phyloP scores from a whole-genome alignment of 1,140 invertebrate genomes.

The Nasonia giraulti region DNA sequence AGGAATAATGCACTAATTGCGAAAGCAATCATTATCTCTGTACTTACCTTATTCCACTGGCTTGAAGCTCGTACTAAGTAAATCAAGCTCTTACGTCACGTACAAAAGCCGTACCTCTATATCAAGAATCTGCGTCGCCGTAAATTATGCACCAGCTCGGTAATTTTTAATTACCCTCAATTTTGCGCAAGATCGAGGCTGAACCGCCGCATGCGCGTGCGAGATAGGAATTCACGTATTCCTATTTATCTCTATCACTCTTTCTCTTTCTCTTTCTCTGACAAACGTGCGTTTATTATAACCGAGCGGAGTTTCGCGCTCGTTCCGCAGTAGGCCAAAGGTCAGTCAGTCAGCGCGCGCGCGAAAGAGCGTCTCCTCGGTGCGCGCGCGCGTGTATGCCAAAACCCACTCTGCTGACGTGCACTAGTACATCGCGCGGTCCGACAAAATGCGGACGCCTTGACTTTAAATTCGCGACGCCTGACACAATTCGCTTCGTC shows the following conservation, averaged over 20 bases:
- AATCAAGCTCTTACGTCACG: not conserved
- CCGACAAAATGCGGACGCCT: constrained; percentile 2
- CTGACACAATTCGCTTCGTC: not conserved
- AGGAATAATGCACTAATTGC: not conserved
- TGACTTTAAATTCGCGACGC: not conserved
- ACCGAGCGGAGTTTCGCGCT: not conserved
- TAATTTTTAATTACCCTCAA: constrained; percentile 4
- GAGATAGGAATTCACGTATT: not conserved
- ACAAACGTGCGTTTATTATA: not conserved
- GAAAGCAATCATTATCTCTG: not conserved
- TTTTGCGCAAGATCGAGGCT: not conserved
- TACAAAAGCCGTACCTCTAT: not conserved
- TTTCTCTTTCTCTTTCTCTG: not conserved
- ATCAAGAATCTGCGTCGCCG: not conserved
- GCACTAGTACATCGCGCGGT: not conserved
- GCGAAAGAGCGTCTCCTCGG: not conserved
- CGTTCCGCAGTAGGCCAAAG: not conserved
- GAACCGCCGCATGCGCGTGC: not conserved
- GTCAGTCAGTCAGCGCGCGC: constrained; percentile 2
- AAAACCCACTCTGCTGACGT: not conserved
- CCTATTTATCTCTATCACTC: not conserved
- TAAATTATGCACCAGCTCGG: not conserved
- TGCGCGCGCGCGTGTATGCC: constrained; percentile 15
- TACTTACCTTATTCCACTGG: not conserved
- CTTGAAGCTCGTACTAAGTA: not conserved